Evolutionary conservation across 1,140 invertebrate species (phyloP), one percentile per base, ranked within the genome.

Genomic region (Euwallacea similis): DNA sequence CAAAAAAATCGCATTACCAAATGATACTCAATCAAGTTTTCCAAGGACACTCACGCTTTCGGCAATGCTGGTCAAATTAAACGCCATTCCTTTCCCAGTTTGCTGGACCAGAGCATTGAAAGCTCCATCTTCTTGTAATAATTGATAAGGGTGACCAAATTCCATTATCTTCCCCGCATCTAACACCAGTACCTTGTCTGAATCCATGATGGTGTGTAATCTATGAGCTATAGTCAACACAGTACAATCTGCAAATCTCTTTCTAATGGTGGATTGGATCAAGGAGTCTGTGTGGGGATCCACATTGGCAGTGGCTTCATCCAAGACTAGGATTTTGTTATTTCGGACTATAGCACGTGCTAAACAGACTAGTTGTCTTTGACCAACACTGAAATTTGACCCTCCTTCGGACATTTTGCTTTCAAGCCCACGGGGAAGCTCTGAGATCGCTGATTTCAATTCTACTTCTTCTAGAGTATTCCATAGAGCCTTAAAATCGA

Each of bases 391-490:
- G 71, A 87, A 80, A 63, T 83, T 82, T 4, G 62, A 70, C 21
- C 81, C 82, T 13, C 89, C 89, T 69, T 93, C 89, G 60, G 86
- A 84, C 10, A 94, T 83, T 16, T 84, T 83, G 42, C 74, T 82
- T 11, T 83, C 79, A 10, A 88, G 75, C 2, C 73, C 73, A 44
- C 55, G 50, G 11, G 74, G 56, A 42, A 81, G 79, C 46, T 79
- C 79, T 0, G 78, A 73, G 58, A 86, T 76, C 0, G 84, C 81
- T 8, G 86, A 82, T 75, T 90, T 91, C 0, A 91, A 71, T 78
- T 88, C 92, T 13, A 91, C 91, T 72, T 93, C 89, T 76, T 93
- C 91, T 33, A 97, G 82, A 0, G 91, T 92, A 75, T 85, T 83
- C 94, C 94, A 96, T 2, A 96, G 95, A 1, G 9, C 59, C 71